Evolutionary conservation across 2,797 vertebrate genomes (phyloP).

Genomic region (Semaprochilodus insignis): DNA sequence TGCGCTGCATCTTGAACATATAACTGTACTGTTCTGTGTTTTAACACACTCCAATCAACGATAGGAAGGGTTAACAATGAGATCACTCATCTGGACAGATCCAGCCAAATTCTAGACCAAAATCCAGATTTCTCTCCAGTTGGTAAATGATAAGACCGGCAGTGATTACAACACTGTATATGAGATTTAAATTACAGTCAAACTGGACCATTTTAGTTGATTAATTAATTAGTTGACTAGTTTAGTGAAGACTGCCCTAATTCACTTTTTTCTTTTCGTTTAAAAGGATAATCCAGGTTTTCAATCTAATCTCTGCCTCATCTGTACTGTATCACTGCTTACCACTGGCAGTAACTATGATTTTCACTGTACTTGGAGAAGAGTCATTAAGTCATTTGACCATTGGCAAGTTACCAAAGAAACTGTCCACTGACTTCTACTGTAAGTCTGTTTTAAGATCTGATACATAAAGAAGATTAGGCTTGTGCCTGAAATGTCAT

Average conservation of each 20-base stretch:
- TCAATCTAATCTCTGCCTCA: neutral
- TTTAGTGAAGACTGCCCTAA: neutral
- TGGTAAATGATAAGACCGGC: neutral
- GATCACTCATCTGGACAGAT: too few species aligned
- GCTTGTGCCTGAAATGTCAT: too few species aligned
- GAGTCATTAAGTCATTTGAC: neutral
- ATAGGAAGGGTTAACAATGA: too few species aligned
- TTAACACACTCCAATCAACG: neutral
- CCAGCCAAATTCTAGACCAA: too few species aligned
- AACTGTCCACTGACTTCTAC: neutral
- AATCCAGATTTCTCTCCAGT: neutral
- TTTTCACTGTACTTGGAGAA: neutral
- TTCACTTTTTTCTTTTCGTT: too few species aligned
- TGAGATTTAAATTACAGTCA: neutral
- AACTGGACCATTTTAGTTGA: neutral
- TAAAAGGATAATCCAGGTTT: neutral
- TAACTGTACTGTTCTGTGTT: conserved; percentile 56
- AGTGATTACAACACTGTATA: too few species aligned
- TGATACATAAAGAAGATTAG: too few species aligned
- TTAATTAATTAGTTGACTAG: neutral
- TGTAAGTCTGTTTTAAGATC: neutral
- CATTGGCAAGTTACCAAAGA: too few species aligned
- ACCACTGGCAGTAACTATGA: too few species aligned
- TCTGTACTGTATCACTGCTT: neutral
- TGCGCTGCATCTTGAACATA: conserved; percentile 62